Evolutionary conservation across 2,888 invertebrate species (phyloP).

Genomic region (Agriotes lineatus): DNA sequence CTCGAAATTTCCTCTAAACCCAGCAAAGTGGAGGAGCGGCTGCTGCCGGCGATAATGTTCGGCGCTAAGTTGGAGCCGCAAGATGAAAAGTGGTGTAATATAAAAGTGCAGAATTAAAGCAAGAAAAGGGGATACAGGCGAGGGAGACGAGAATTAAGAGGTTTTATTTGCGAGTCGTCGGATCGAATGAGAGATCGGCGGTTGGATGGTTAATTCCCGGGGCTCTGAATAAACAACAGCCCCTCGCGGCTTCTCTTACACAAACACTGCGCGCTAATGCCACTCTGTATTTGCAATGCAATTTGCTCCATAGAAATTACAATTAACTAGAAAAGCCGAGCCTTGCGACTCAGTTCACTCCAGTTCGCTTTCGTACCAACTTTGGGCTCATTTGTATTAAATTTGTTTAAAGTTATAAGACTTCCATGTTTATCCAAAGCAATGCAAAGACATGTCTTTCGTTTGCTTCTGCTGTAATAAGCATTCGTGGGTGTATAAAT

Average conservation of each 20-base stretch:
- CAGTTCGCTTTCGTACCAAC: constrained; percentile 49
- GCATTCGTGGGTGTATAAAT: no score
- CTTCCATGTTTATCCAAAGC: neutral
- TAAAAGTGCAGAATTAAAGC: constrained; percentile 41
- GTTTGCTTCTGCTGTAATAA: no score
- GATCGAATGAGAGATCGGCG: constrained; percentile 59
- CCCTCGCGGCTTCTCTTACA: constrained; percentile 57
- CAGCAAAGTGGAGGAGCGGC: no score
- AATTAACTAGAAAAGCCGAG: constrained; percentile 63
- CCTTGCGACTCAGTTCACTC: constrained; percentile 56
- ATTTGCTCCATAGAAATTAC: constrained; percentile 63
- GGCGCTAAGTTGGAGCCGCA: no score
- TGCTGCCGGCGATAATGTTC: no score
- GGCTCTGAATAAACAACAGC: constrained; percentile 63
- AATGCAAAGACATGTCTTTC: no score
- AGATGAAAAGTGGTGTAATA: constrained; percentile 39
- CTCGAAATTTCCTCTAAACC: no score
- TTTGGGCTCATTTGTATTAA: no score
- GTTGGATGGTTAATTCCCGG: constrained; percentile 64
- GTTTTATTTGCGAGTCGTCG: constrained; percentile 59
- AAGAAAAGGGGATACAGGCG: constrained; percentile 35
- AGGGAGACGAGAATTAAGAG: constrained; percentile 59
- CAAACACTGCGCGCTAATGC: constrained; percentile 62
- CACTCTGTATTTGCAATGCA: constrained; percentile 60
- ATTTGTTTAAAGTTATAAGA: constrained; percentile 27